Base-by-base conservation (phyloP, 2,888 invertebrate species). In the Apamea epomidion region DNA sequence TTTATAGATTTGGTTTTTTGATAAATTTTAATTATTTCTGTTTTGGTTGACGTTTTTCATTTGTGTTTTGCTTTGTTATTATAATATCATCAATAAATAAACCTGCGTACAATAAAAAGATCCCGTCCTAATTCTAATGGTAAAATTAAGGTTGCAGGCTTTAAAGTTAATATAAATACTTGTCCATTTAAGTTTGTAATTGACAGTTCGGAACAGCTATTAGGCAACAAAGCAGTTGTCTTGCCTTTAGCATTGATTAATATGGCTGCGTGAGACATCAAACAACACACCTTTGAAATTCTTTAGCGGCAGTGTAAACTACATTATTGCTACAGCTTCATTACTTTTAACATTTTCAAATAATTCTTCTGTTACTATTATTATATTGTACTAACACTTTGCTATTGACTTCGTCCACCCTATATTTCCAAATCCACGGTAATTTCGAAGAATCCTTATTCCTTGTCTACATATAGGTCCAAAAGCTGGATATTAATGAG, bases 271-370 rank as follows among this genome's bases (percentile, higher is more conserved):
- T 71, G 67, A 65, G 65, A 78, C 68, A 51, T 84, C 87, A 83
- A 87, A 65, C 21, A 83, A 75, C 84, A 87, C 78, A 67, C 84
- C 87, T 84, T 78, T 70, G 25, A 78, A 84, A 84, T 78, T 84
- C 83, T 76, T 76, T 69, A 73, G 18, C 54, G 72, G 16, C 64
- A 73, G 68, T 60, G 16, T 68, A 25, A 60, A 29, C 60, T 67
- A 60, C 48, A 29, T 45, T 62, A 25, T 45, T 45, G 1, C 29
- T 72, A 60, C 18, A 73, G 48, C 73, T 64, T 51, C n/a, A 51
- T 65, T 73, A 65, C 73, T 73, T 25, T 65, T 81, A 32, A 32
- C 25, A 69, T 42, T 73, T 60, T 58, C 7, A 58, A 84, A 54
- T 62, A 45, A 54, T 65, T 71, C 1, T 76, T 64, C 0, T 48